Evolutionary conservation across 2,797 vertebrate genomes (phyloP).

Genomic region (Pseudopleuronectes americanus): DNA sequence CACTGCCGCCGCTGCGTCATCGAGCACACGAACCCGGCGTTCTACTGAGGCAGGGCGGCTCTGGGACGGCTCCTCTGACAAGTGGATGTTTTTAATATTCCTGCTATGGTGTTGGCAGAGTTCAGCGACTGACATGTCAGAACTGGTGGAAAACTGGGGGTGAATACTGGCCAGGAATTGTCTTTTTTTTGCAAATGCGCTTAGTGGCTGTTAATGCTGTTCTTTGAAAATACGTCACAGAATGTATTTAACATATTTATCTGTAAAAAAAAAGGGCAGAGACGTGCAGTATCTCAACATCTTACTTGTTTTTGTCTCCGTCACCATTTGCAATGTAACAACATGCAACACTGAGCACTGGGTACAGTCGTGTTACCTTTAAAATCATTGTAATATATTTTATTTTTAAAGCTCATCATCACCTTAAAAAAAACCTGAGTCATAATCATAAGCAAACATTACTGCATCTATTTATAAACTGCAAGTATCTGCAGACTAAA

Average conservation of each 20-base stretch:
- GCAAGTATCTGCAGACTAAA: conserved; percentile 55
- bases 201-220: conserved; percentile 56
- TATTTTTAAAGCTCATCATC: conserved; percentile 40
- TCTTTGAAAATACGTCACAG: conserved; percentile 60
- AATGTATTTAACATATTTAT: conserved; percentile 84
- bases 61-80: conserved; percentile 60
- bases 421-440: conserved; percentile 46
- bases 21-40: conserved; percentile 98
- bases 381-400: conserved; percentile 56
- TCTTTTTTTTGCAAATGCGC: conserved; percentile 46
- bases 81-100: conserved; percentile 73
- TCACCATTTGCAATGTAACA: conserved; percentile 52
- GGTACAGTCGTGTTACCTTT: conserved; percentile 63
- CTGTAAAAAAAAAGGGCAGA: conserved; percentile 66
- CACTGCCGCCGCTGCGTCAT: conserved; percentile 97
- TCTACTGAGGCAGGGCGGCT: conserved; percentile 87
- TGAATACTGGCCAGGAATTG: conserved; percentile 67
- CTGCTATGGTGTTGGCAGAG: conserved; percentile 60
- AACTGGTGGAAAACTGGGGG: conserved; percentile 58
- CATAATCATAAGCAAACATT: conserved; percentile 51
- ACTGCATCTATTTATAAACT: conserved; percentile 71
- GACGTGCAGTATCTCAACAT: conserved; percentile 51
- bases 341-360: conserved; percentile 70
- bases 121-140: conserved; percentile 39
- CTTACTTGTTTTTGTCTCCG: conserved; percentile 27